A percentile compares a stretch with the other conserved stretches of the same genome.
Evolutionary conservation across 2,797 vertebrate genomes (phyloP).

Genomic region (Oreortyx pictus): DNA sequence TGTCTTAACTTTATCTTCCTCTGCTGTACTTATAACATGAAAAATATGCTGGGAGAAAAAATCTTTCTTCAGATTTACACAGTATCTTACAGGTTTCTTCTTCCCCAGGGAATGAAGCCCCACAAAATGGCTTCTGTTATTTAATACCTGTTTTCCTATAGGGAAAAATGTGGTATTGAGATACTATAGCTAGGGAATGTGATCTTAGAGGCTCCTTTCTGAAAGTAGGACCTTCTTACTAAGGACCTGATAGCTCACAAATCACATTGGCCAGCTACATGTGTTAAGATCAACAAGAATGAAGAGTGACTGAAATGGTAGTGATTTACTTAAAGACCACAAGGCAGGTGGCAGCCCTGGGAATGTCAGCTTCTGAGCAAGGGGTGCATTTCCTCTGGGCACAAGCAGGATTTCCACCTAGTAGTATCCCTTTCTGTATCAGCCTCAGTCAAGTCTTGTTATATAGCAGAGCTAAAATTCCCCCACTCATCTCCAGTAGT

Average conservation of each 20-base stretch:
- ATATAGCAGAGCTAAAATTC: background rate
- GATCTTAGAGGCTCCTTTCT: background rate
- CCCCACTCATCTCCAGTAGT: background rate
- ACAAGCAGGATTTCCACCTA: background rate
- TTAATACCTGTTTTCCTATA: background rate
- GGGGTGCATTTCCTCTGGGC: background rate
- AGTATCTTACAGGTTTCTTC: background rate
- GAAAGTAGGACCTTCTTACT: background rate
- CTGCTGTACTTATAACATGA: too few species aligned
- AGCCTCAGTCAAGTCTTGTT: background rate
- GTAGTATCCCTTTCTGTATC: accelerated
- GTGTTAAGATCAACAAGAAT: background rate
- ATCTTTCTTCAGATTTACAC: background rate
- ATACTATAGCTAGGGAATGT: background rate
- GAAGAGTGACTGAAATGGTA: background rate
- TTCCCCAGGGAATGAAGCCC: background rate
- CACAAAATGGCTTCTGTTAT: background rate
- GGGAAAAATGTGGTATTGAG: background rate
- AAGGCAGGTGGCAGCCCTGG: background rate
- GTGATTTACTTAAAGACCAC: accelerated
- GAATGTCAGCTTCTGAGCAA: background rate
- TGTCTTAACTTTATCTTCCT: background rate
- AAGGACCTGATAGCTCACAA: background rate
- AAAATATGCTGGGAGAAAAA: background rate
- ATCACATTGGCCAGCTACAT: accelerated